Base-by-base conservation (phyloP, 1,140 invertebrate species). In the Mizuhopecten yessoensis region DNA sequence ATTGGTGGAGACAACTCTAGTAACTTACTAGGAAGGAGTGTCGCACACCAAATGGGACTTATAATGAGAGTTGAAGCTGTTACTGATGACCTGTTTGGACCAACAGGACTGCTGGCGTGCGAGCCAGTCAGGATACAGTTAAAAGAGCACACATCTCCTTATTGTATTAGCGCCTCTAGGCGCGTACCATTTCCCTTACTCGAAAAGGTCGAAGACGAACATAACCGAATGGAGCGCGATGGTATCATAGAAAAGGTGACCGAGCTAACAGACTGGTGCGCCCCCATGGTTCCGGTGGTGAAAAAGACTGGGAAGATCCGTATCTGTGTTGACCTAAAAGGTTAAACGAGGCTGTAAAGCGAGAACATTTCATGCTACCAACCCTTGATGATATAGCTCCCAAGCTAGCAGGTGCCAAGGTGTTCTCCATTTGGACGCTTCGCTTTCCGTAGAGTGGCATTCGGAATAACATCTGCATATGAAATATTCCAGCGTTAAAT, bases 201-300 rank as follows among this genome's bases (percentile, higher is more conserved):
- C 23, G 57, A 93, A 23, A 91, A 94, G 89, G 93, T 96, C 13
- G 94, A 96, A 93, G 33, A 34, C 0, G 93, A 95, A 87, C 57
- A 96, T 0, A 57, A 92, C 15, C 88, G 91, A 75, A 93, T 96
- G 89, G 91, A 92, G 49, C 93, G 92, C 45, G 34, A 89, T 33
- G 92, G 89, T 15, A 88, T 95, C 17, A 94, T 94, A 34, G 34
- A 87, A n/a, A 88, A 87, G 33, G 91, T 94, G 7, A 91, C 49
- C 0, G 86, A 92, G 20, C 94, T 93, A 34, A 93, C 91, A 7
- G 92, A 91, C 0, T 94, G 92, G 93, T 92, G 93, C 88, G 91
- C 93, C 13, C 92, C 92, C 0, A 95, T 95, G 87, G 94, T 95
- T 5, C 88, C 92, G 0, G 94, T 95, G 3, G 15, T 93, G 0